A percentile compares a stretch with the other conserved stretches of the same genome.
phyloP scores from a whole-genome alignment of 2,113 vertebrate genomes.

The Sinosuthora webbiana region DNA sequence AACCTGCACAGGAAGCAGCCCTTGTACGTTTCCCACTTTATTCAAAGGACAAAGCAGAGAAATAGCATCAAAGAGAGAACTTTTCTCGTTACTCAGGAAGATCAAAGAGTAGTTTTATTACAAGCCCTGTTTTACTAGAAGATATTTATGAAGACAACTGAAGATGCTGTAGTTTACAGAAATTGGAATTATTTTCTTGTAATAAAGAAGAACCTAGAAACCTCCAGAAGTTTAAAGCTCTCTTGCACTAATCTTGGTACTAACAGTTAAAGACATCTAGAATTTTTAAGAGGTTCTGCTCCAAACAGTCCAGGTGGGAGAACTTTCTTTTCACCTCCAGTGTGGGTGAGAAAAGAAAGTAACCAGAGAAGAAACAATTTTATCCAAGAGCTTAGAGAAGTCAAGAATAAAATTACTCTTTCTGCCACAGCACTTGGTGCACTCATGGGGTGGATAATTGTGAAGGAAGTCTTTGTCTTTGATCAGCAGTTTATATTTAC shows the following conservation, averaged over 20 bases:
- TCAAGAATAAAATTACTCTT: background rate
- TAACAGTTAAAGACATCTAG: background rate
- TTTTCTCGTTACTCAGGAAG: background rate
- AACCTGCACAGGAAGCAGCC: background rate
- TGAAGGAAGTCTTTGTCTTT: background rate
- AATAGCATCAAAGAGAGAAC: background rate
- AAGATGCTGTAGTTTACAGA: background rate
- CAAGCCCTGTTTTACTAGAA: background rate
- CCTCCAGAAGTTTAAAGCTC: background rate
- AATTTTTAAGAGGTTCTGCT: background rate
- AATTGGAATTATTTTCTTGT: background rate
- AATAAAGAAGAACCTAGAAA: background rate
- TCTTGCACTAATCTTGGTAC: background rate
- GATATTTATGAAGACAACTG: background rate
- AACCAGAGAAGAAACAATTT: background rate
- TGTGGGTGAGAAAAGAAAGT: background rate
- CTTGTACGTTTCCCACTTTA: background rate
- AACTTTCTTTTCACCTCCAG: background rate
- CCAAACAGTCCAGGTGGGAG: background rate
- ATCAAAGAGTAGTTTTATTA: background rate
- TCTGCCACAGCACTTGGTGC: background rate
- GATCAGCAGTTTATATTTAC: background rate
- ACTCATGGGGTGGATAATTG: fast-evolving
- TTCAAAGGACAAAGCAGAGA: background rate
- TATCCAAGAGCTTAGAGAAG: background rate